Base-by-base conservation (phyloP, 2,797 vertebrate genomes). In the Parotocinclus haroldoi region DNA sequence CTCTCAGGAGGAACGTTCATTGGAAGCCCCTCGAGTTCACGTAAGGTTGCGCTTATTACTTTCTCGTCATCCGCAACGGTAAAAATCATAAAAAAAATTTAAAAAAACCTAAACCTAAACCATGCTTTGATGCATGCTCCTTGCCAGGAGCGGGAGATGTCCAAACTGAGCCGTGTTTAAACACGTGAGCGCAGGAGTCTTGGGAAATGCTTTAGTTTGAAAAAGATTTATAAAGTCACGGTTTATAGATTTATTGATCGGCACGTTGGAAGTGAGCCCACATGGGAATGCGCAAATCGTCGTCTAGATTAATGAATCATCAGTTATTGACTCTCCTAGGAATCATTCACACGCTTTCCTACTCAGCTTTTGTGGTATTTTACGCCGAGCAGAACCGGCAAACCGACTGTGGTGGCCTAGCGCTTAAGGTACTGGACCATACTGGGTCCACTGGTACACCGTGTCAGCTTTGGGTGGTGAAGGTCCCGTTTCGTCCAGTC, bases 311-410 rank as follows among this genome's bases (percentile, higher is more conserved):
- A 73, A 76, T 68, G 63, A 72, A 65, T 78, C 71, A 72, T 76
- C 60, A 74, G 66, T 18, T 74, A 74, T 80, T 76, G 74, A 76
- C 72, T 66, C 60, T 70, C 46, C 68, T 68, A 76, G 60, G 58
- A 80, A 80, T 78, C 71, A 78, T 80, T 80, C 72, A 80, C 76
- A 80, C 69, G 45, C 48, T 56, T 42, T 68, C 27, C 18, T 70
- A 70, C 67, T 53, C 53, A 58, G n/a, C n/a, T n/a, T n/a, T n/a
- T n/a, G n/a, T n/a, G n/a, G n/a, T n/a, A 42, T 11, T 42, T 9
- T 7, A 42, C 40, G 10, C 9, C 38, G 5, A 40, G 5, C 9
- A 40, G 5, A 27, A 27, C 27, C 5, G 27, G 27, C 27, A 27
- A 27, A 27, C 27, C 2, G 27, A 27, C 27, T 27, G 27, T 27